These are phyloP conservation scores for Cancer borealis DNA, from an alignment of 2,888 invertebrate genomes.

Conservation along the genomic window DNA sequence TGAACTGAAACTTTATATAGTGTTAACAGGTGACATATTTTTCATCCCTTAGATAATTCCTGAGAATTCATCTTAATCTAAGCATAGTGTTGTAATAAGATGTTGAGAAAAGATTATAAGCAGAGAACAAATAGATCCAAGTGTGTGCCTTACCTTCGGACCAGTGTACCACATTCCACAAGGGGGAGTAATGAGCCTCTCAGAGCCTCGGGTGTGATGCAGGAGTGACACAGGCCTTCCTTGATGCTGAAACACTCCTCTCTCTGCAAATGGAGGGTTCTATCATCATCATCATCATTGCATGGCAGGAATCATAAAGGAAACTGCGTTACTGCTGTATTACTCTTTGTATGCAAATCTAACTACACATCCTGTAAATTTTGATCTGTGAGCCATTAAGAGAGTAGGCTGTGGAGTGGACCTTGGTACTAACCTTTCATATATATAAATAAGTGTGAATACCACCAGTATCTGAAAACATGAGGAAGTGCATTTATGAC, in stretches of 20 bases:
- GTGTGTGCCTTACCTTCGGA: slow-evolving; percentile 54
- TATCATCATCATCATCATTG: not conserved
- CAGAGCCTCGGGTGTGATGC: slow-evolving; percentile 59
- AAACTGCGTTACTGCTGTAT: not conserved
- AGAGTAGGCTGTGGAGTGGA: not conserved
- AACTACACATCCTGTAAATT: not conserved
- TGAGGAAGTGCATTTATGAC: not conserved
- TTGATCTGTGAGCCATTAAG: too few species aligned
- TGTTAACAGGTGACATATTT: too few species aligned
- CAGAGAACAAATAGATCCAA: not conserved
- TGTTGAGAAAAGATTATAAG: not conserved
- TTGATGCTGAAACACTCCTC: slow-evolving; percentile 48
- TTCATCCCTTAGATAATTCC: too few species aligned
- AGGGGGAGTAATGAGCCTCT: slow-evolving; percentile 52
- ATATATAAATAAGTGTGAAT: not conserved
- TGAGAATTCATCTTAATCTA: not conserved
- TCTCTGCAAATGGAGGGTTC: slow-evolving; percentile 14
- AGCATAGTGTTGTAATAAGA: not conserved
- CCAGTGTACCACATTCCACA: slow-evolving; percentile 60
- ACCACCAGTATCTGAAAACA: not conserved
- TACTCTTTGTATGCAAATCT: not conserved
- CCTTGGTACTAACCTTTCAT: not conserved
- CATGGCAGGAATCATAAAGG: too few species aligned
- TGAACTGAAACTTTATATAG: too few species aligned
- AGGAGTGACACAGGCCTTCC: slow-evolving; percentile 57